Percentiles rank a stretch among this genome's conserved stretches.
phyloP scores from a whole-genome alignment of 2,113 vertebrate genomes.

The Dolichotis patagonum region DNA sequence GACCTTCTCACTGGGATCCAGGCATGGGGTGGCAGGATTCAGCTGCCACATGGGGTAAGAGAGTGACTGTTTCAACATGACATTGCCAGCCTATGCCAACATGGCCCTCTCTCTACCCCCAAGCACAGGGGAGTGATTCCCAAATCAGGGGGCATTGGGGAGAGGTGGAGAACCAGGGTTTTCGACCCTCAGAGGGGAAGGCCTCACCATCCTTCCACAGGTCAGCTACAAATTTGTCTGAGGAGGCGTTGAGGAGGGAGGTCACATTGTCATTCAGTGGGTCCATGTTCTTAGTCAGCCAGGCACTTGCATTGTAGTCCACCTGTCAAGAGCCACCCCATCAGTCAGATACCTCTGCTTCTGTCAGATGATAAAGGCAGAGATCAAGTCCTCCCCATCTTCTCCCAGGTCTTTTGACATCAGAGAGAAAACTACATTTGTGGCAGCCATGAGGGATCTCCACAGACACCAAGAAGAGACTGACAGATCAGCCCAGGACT shows the following conservation, averaged over 20 bases:
- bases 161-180: neutral
- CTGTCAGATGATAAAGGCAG: neutral
- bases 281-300: slow-evolving; percentile 99
- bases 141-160: neutral
- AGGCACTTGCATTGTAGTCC: slow-evolving; percentile 93
- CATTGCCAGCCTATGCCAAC: neutral
- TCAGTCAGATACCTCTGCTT: neutral
- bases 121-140: neutral
- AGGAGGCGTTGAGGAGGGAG: slow-evolving; percentile 93
- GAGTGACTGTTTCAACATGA: neutral
- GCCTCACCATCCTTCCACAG: slow-evolving; percentile 96
- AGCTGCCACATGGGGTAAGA: neutral
- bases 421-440: neutral
- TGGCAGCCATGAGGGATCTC: neutral
- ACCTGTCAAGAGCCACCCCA: slow-evolving; percentile 87
- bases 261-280: slow-evolving; percentile 97
- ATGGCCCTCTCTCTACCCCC: neutral
- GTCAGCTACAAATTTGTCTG: slow-evolving; percentile 94
- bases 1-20: neutral
- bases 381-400: neutral
- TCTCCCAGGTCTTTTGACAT: neutral
- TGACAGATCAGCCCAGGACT: neutral
- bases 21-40: neutral
- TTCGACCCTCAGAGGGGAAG: neutral
- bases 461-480: neutral